phyloP scores from a whole-genome alignment of 2,888 invertebrate species.

The Drosophila recens region DNA sequence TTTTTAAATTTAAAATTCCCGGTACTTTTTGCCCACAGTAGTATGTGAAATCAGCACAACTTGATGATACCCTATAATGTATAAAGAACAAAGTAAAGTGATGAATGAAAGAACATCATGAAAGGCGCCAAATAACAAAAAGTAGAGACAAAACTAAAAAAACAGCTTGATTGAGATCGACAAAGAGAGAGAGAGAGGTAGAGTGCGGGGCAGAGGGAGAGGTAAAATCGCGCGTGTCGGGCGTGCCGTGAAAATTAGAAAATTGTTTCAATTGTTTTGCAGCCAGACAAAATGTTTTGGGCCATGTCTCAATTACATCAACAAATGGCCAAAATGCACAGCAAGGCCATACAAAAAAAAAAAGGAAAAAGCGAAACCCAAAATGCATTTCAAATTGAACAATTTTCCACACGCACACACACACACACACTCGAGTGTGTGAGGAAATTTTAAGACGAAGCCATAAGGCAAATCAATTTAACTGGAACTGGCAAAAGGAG shows the following conservation, averaged over 20 bases:
- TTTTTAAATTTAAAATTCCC: too few species aligned
- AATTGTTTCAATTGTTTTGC: constrained; percentile 33
- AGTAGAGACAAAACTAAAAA: constrained; percentile 11
- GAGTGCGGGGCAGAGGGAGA: background rate
- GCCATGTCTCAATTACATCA: constrained; percentile 65
- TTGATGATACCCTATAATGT: constrained; percentile 2
- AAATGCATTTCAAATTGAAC: constrained; percentile 51
- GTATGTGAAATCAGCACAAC: constrained; percentile 1
- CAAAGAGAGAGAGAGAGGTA: background rate
- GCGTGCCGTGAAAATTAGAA: constrained; percentile 20
- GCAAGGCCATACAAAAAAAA: constrained; percentile 44
- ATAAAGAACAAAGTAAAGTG: constrained; percentile 21
- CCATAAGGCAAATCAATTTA: constrained; percentile 56
- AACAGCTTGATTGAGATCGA: constrained; percentile 5
- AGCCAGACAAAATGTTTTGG: constrained; percentile 12
- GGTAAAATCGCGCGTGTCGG: constrained; percentile 27
- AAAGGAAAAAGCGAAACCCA: constrained; percentile 35
- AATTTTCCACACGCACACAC: constrained; percentile 50
- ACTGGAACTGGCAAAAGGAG: constrained; percentile 41
- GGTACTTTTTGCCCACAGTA: too few species aligned
- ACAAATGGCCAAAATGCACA: constrained; percentile 30
- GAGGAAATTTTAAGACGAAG: constrained; percentile 44
- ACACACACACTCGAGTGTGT: background rate
- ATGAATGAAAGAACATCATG: constrained; percentile 40
- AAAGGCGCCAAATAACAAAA: constrained; percentile 61